Base-by-base conservation (phyloP, 2,888 invertebrate species). In the Latheticus oryzae region DNA sequence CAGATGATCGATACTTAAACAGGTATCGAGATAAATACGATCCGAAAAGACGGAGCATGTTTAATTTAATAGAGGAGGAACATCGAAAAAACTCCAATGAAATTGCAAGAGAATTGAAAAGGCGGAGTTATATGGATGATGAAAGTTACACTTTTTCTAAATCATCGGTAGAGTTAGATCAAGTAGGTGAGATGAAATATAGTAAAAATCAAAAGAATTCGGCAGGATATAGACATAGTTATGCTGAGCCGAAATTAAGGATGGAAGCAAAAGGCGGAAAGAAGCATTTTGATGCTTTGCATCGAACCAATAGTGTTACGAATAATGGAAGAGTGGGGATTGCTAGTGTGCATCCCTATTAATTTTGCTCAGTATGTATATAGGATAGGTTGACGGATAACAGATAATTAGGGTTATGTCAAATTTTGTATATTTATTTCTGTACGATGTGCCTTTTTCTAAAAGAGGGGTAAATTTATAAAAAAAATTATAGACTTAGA, bases 161-260 rank as follows among this genome's bases (percentile, higher is more conserved):
- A 60, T 74, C 76, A 0, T 68, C 70, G 5, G 62, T 63, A 0
- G 77, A 77, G 16, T 38, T 74, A 33, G 78, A 78, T 58, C 73
- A 74, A 63, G 63, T 72, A 1, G 64, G 66, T 0, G 66, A 69
- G 2, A 52, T 56, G 47, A 55, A 62, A 8, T 73, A 74, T 59
- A 74, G 67, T 33, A 76, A 76, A 47, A 75, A 73, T 58, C 76
- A 75, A 50, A 76, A 75, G 56, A 70, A 66, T 42, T 52, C 68
- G 0, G 76, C 73, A 2, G 77, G 77, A 0, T 79, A 78, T 58
- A 81, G 87, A 43, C 87, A 87, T 70, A 87, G 87, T 71, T 87
- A 87, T 67, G 87, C 86, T n/a, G 87, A 87, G 65, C 85, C 86
- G 9, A 83, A 85, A 57, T 80, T 84, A 3, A 75, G 84, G 60